phyloP scores from a whole-genome alignment of 2,888 invertebrate species.

The Pogonocherus hispidulus region DNA sequence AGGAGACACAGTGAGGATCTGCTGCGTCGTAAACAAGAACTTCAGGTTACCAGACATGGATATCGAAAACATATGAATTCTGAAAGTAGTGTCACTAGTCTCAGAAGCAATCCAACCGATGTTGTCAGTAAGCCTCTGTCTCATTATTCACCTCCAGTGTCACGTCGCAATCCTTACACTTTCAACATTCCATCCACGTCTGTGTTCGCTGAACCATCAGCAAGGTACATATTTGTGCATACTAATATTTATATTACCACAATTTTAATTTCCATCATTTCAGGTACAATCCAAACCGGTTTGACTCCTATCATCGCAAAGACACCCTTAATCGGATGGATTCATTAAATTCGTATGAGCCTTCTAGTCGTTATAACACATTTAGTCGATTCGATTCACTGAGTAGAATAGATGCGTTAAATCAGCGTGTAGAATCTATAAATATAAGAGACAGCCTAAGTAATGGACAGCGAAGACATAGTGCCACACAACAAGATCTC shows the following conservation, averaged over 20 bases:
- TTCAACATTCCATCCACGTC: conserved; percentile 69
- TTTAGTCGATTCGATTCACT: conserved; percentile 66
- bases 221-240: conserved; percentile 51
- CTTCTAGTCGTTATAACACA: conserved; percentile 45
- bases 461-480: conserved; percentile 69
- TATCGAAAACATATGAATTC: conserved; percentile 64
- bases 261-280: conserved; percentile 17
- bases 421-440: conserved; percentile 71
- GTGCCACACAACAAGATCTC: conserved; percentile 73
- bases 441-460: conserved; percentile 55
- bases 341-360: conserved; percentile 55
- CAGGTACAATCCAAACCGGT: conserved; percentile 54
- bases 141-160: conserved; percentile 68
- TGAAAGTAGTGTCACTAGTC: conserved; percentile 59
- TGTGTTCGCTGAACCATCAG: conserved; percentile 61
- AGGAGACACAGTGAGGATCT: conserved; percentile 70
- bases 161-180: conserved; percentile 61
- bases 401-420: conserved; percentile 71
- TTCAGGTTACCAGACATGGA: conserved; percentile 67
- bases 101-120: conserved; percentile 58
- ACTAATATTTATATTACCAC: neutral
- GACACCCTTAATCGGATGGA: conserved; percentile 58
- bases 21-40: conserved; percentile 68
- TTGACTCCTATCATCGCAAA: conserved; percentile 51
- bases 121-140: conserved; percentile 64